phyloP scores from a whole-genome alignment of 2,888 invertebrate genomes.

The Hemistola chrysoprasaria region DNA sequence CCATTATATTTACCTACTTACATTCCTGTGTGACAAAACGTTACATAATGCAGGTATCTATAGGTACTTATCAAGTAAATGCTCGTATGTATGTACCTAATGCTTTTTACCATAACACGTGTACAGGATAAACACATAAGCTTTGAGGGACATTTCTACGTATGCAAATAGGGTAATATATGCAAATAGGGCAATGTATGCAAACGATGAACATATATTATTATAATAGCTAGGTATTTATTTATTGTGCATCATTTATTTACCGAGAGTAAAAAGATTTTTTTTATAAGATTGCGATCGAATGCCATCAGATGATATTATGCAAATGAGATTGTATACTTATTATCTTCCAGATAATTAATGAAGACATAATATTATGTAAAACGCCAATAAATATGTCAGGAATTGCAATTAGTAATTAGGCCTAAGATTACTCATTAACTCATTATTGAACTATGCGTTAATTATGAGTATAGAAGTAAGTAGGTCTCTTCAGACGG shows the following conservation, averaged over 20 bases:
- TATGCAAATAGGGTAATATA: slow-evolving; percentile 26
- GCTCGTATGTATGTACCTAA: too few relatives aligned
- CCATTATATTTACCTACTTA: slow-evolving; percentile 3
- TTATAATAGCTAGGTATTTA: too few relatives aligned
- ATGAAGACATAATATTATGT: too few relatives aligned
- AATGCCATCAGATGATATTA: slow-evolving; percentile 19
- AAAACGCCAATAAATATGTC: slow-evolving; percentile 8
- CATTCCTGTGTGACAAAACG: slow-evolving; percentile 4
- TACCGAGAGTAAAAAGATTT: too few relatives aligned
- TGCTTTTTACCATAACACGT: too few relatives aligned
- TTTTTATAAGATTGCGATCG: too few relatives aligned
- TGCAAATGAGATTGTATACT: too few relatives aligned
- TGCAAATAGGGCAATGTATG: not conserved
- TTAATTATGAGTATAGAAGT: too few relatives aligned
- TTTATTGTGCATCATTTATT: too few relatives aligned
- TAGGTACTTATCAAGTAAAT: too few relatives aligned
- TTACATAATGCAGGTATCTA: slow-evolving; percentile 17
- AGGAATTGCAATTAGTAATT: slow-evolving; percentile 7
- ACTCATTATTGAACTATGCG: slow-evolving; percentile 1
- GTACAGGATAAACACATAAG: slow-evolving; percentile 11
- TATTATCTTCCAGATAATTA: too few relatives aligned
- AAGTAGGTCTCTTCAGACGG: too few relatives aligned
- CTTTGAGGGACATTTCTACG: slow-evolving; percentile 16
- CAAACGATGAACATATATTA: not conserved
- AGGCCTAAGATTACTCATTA: slow-evolving; percentile 4